Evolutionary conservation across 2,797 vertebrate genomes (phyloP), one percentile per base, ranked within the genome.

Genomic region (Gadopsis marmoratus): DNA sequence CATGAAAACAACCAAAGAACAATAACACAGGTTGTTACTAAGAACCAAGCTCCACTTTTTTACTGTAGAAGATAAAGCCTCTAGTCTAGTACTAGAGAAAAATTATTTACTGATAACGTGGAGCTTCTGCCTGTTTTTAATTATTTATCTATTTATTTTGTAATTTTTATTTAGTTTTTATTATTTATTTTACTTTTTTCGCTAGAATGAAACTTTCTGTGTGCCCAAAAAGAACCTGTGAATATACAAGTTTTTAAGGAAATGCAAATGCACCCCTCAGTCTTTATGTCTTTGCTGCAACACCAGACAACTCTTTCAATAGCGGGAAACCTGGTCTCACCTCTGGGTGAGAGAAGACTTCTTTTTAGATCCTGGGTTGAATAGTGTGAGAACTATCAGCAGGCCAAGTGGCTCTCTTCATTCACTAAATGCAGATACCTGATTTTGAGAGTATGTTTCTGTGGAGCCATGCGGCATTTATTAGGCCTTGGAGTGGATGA

Each of bases 31-130:
- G 71, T 70, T 79, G 92, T 95, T 94, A 88, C 93, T 83, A 89
- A 89, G 93, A 93, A 94, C 94, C 93, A 84, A 70, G 85, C 80
- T 45, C 47, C 58, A 47, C 63, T 81, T 71, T 76, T 87, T 81
- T 47, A 69, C 62, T 43, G 62, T 70, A 43, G 26, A 26, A 26
- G 26, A 26, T 26, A 26, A 26, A 26, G 26, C 26, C 26, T 26
- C 26, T 26, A 26, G 26, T 26, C 26, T 26, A 26, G 26, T 26
- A 26, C 26, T 26, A 26, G 26, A 26, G 26, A 26, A 26, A 26
- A 26, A 2, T 26, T 26, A 26, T 26, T 26, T 26, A 26, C 26
- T 26, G 26, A 26, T 26, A 26, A 26, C 26, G 26, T 26, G 26
- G 26, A 26, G 26, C 26, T 26, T 26, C 26, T 26, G 26, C 26